Evolutionary conservation across 1,140 invertebrate species (phyloP), one percentile per base, ranked within the genome.

Genomic region (Zaprionus gabonicus): DNA sequence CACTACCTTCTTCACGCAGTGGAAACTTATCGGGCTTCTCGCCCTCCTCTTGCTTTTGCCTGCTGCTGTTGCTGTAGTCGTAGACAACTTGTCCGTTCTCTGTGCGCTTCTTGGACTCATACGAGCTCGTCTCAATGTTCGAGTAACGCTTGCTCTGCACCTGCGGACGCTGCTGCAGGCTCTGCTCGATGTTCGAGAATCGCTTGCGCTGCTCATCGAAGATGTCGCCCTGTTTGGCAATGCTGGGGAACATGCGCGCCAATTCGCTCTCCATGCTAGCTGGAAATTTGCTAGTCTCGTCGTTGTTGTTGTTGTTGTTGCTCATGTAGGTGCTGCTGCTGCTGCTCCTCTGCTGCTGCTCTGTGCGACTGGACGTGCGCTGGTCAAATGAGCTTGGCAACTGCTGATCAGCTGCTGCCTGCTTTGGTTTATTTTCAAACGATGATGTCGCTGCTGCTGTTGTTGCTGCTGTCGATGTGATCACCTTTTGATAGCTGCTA

Each of bases 11-110:
- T 3, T 56, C 15, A 0, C n/a, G 41, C 38, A 44, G 1, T 13
- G 66, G 71, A 34, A 71, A 58, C 12, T 73, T 68, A 3, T 62
- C 31, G 1, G 71, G 34, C 27, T 72, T 36, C 7, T 80, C 81
- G 2, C 78, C 87, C 46, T 82, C 66, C 34, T 77, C 60, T 20
- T 86, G 28, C 41, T 79, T 78, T 62, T 93, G 81, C 9, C 73
- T 74, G 0, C 71, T 91, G 46, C 85, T 82, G 25, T 78, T 79
- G 55, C 51, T 81, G 25, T 72, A 76, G 4, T 93, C 92, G 51
- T 83, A 91, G 51, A 93, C 64, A 10, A 93, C 82, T 53, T 93
- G 70, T 15, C 92, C 92, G 41, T 93, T 93, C 58, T 93, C 92
- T 9, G 78, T 66, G 4, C 91, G 82, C 58, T 93, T 91, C 58